Conservation (phyloP, 2,113 vertebrate species). For the Hylia prasina region DNA sequence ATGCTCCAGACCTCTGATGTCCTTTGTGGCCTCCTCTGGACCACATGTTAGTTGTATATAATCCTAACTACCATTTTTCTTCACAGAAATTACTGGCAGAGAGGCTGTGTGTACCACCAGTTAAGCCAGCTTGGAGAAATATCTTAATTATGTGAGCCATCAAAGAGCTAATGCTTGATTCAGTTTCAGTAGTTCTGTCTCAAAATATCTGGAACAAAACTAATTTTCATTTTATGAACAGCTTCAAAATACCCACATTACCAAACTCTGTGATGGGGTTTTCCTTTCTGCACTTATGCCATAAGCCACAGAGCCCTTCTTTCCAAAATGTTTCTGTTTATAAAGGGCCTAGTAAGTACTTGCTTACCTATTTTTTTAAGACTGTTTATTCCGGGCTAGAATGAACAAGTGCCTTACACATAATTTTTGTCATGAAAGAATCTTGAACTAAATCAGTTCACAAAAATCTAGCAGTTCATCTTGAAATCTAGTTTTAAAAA, state of each 20-base stretch:
- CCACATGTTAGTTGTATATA: neutral
- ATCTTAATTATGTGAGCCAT: neutral
- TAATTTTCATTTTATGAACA: neutral
- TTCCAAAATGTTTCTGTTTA: neutral
- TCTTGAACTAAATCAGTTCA: neutral
- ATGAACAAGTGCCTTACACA: neutral
- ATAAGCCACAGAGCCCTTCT: neutral
- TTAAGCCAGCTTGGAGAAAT: neutral
- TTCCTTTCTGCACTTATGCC: neutral
- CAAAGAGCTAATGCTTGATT: neutral
- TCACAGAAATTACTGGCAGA: neutral
- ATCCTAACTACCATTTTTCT: neutral
- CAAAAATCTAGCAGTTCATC: neutral
- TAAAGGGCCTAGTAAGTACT: neutral
- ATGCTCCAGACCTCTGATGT: neutral
- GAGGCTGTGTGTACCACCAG: neutral
- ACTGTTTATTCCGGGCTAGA: neutral
- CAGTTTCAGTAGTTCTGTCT: neutral
- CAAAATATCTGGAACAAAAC: neutral
- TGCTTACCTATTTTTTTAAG: neutral
- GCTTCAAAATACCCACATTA: neutral
- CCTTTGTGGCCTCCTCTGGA: neutral
- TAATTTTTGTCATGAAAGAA: neutral
- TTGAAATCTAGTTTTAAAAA: conserved; percentile 2
- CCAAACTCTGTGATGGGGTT: neutral